These are phyloP conservation scores for Gallinago jamesoni DNA, from an alignment of 2,113 vertebrate species.

Conservation along the genomic window DNA sequence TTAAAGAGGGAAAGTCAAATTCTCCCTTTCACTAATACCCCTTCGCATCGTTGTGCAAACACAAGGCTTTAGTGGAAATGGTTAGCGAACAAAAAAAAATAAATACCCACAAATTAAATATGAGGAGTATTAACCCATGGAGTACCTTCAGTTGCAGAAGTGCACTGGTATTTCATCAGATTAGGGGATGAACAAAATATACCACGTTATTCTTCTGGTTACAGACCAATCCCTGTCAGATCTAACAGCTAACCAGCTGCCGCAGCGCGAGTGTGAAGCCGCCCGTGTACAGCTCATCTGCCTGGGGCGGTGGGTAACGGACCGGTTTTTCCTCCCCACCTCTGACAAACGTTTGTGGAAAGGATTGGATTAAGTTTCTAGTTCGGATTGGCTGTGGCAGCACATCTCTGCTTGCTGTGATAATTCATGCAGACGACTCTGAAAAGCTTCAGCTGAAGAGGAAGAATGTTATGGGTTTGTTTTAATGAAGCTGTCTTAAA, in stretches of 20 bases:
- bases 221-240: not conserved
- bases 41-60: not conserved
- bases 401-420: not conserved
- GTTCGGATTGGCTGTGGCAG: not conserved
- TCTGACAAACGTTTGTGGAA: not conserved
- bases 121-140: not conserved
- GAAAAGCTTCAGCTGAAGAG: not conserved
- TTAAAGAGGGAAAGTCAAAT: not conserved
- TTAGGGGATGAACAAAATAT: not conserved
- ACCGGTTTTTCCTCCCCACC: not conserved
- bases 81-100: not conserved
- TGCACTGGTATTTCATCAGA: not conserved
- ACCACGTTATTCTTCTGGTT: not conserved
- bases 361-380: not conserved
- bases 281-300: not conserved
- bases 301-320: not conserved
- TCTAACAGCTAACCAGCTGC: not conserved
- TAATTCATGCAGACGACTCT: not conserved
- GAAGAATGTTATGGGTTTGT: not conserved
- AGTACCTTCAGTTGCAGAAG: not conserved
- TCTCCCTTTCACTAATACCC: not conserved
- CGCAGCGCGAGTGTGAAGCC: not conserved
- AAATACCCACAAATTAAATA: not conserved
- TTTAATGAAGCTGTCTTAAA: not conserved
- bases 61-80: not conserved